These are phyloP conservation scores for Rhea americana DNA, from an alignment of 2,113 vertebrate species.

Conservation along the genomic window DNA sequence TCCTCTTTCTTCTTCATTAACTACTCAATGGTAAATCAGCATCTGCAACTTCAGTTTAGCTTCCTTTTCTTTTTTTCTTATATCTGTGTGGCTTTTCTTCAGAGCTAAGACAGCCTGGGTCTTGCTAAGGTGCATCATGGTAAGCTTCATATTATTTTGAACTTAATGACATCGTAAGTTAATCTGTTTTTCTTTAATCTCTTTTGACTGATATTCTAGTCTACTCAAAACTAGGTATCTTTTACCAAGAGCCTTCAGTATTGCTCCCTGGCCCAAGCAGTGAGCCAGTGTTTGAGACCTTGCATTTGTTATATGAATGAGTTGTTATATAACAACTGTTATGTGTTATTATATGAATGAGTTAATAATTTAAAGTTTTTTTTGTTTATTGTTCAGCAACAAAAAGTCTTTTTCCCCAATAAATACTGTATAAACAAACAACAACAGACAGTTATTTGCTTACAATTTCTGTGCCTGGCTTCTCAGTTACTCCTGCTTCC, in stretches of 20 bases:
- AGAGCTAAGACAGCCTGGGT: not conserved
- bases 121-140: not conserved
- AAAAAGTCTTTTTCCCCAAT: not conserved
- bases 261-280: not conserved
- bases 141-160: not conserved
- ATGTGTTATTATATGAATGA: not conserved
- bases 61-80: not conserved
- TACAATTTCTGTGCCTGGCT: not conserved
- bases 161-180: not conserved
- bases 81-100: not conserved
- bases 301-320: not conserved
- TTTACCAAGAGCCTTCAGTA: not conserved
- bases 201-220: not conserved
- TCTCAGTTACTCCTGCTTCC: not conserved
- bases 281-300: not conserved
- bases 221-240: not conserved
- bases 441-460: not conserved
- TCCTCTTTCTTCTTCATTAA: not conserved
- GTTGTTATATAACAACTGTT: not conserved
- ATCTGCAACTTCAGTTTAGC: not conserved
- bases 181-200: not conserved
- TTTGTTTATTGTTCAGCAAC: not conserved
- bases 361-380: not conserved
- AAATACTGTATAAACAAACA: not conserved
- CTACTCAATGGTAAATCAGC: not conserved